Conservation (phyloP, 2,113 vertebrate species). For the Alouatta palliata region DNA sequence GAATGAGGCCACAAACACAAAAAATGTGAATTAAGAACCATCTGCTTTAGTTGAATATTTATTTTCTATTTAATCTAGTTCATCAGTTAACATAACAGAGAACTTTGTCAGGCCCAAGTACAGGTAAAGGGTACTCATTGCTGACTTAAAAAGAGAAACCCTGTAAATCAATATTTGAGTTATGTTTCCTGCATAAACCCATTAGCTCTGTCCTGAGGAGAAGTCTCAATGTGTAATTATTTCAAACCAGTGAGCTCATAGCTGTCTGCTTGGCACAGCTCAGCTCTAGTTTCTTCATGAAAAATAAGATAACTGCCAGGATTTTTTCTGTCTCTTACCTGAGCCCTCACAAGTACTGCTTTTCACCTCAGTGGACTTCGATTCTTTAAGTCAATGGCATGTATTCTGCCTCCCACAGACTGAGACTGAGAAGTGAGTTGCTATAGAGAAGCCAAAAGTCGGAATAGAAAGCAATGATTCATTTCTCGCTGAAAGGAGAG, state of each 20-base stretch:
- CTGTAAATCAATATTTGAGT: neutral
- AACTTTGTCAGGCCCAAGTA: neutral
- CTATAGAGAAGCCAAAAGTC: neutral
- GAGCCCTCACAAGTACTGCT: constrained; percentile 69
- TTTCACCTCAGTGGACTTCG: constrained; percentile 28
- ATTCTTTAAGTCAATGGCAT: constrained; percentile 32
- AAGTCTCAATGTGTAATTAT: constrained; percentile 80
- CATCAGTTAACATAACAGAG: neutral
- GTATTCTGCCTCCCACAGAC: constrained; percentile 22
- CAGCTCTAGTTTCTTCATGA: constrained; percentile 72
- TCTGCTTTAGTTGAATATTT: neutral
- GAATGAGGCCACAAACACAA: constrained; percentile 35
- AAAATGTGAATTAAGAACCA: constrained; percentile 60
- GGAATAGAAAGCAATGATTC: neutral
- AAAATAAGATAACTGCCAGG: constrained; percentile 78
- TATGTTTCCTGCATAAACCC: constrained; percentile 69
- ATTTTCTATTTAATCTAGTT: neutral
- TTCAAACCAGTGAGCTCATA: constrained; percentile 86
- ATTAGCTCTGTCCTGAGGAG: constrained; percentile 66
- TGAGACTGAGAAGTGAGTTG: neutral
- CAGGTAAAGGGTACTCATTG: neutral
- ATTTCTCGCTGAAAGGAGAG: constrained; percentile 2
- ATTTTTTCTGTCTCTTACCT: constrained; percentile 78
- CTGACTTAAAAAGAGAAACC: constrained; percentile 34
- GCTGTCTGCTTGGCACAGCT: constrained; percentile 85